These are phyloP conservation scores for Zaprionus obscuricornis DNA, from an alignment of 2,888 invertebrate genomes.

Conservation along the genomic window DNA sequence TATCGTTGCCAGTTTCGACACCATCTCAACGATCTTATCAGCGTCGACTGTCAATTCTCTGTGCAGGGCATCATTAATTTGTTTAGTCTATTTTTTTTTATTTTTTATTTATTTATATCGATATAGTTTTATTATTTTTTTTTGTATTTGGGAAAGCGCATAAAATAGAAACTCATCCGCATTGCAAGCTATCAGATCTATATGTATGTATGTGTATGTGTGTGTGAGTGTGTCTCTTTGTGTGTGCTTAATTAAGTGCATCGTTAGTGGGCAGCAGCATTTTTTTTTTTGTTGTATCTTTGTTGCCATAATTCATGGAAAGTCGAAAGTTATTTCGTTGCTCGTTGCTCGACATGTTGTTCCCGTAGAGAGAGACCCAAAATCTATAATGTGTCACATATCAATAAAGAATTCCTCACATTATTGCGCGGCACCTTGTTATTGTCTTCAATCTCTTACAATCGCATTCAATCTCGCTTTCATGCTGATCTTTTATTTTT, in stretches of 20 bases:
- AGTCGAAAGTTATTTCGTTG: slow-evolving; percentile 56
- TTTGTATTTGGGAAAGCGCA: slow-evolving; percentile 48
- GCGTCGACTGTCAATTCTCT: slow-evolving; percentile 53
- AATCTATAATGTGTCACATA: slow-evolving; percentile 60
- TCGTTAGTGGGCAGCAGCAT: slow-evolving; percentile 50
- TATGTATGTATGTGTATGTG: neutral
- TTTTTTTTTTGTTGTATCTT: slow-evolving; percentile 51
- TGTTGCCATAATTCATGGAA: slow-evolving; percentile 57
- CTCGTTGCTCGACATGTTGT: too few relatives aligned
- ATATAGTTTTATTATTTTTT: slow-evolving; percentile 7
- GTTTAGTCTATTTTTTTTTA: neutral
- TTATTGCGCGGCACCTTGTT: slow-evolving; percentile 17
- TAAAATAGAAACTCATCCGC: slow-evolving; percentile 58
- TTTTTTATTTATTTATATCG: slow-evolving; percentile 11
- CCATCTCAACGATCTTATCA: slow-evolving; percentile 54
- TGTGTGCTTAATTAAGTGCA: slow-evolving; percentile 55
- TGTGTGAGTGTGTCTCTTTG: slow-evolving; percentile 8
- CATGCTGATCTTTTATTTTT: too few relatives aligned
- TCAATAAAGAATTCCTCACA: slow-evolving; percentile 74
- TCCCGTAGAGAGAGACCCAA: too few relatives aligned
- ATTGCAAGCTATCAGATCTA: slow-evolving; percentile 37
- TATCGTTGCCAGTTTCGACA: slow-evolving; percentile 50
- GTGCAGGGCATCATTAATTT: slow-evolving; percentile 56
- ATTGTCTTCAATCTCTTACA: too few relatives aligned
- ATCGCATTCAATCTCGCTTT: too few relatives aligned